These are phyloP conservation scores for Chaetodon trifascialis DNA, from an alignment of 2,113 vertebrate genomes.

Conservation along the genomic window DNA sequence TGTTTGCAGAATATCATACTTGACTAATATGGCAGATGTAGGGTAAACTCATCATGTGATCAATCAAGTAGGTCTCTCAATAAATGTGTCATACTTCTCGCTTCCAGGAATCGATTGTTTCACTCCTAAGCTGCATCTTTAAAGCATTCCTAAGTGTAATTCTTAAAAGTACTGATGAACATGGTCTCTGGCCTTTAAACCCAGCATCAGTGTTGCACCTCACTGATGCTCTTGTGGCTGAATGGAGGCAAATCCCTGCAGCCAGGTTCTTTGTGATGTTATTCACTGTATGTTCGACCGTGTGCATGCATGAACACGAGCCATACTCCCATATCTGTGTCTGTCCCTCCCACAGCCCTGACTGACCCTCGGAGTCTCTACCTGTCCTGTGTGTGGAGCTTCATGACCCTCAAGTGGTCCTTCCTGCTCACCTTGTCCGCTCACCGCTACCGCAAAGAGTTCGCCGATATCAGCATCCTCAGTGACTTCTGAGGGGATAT, in stretches of 20 bases:
- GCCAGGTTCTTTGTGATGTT: neutral
- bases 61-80: neutral
- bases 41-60: neutral
- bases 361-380: conserved; percentile 90
- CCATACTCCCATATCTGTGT: conserved; percentile 14
- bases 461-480: conserved; percentile 94
- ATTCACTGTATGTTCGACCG: neutral
- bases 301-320: neutral
- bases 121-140: neutral
- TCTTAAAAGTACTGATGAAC: neutral
- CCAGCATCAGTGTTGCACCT: neutral
- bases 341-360: conserved; percentile 80
- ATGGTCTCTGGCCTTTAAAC: neutral
- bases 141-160: neutral
- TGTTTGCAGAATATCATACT: neutral
- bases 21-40: neutral
- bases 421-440: conserved; percentile 86
- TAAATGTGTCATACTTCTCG: neutral
- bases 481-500: conserved; percentile 88
- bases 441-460: conserved; percentile 91
- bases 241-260: too few relatives aligned
- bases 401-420: conserved; percentile 94
- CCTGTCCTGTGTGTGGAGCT: conserved; percentile 92
- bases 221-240: neutral
- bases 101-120: neutral